phyloP scores from a whole-genome alignment of 1,140 invertebrate species.

The Nasonia longicornis region DNA sequence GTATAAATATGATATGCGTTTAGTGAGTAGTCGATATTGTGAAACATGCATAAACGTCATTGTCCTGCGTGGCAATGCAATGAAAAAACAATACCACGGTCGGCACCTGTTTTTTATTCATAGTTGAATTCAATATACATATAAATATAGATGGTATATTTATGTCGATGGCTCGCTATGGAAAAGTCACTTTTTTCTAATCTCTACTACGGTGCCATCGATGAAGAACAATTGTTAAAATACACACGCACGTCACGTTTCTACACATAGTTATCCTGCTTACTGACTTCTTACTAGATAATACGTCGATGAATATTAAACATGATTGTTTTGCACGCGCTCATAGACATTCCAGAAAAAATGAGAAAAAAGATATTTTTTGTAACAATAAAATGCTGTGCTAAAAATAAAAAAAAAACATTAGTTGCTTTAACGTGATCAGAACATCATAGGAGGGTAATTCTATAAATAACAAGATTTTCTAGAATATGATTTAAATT shows the following conservation, averaged over 20 bases:
- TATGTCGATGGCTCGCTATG: conserved; percentile 25
- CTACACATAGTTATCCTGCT: conserved; percentile 12
- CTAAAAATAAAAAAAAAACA: conserved; percentile 18
- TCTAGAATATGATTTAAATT: conserved; percentile 26
- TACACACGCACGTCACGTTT: conserved; percentile 6
- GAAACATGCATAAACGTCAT: neutral
- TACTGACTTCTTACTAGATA: conserved; percentile 7
- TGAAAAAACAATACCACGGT: neutral
- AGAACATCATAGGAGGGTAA: neutral
- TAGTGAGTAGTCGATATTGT: neutral
- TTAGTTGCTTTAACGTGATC: conserved; percentile 28
- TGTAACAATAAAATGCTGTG: conserved; percentile 18
- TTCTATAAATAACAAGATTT: neutral
- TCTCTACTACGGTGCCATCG: conserved; percentile 29
- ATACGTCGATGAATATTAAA: conserved; percentile 16
- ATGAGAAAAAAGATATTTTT: conserved; percentile 39
- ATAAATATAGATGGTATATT: conserved; percentile 7
- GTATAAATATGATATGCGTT: neutral
- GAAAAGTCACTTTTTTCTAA: conserved; percentile 24
- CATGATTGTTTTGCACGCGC: conserved; percentile 25
- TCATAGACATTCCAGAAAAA: conserved; percentile 41
- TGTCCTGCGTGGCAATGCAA: conserved; percentile 5
- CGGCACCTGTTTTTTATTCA: conserved; percentile 24
- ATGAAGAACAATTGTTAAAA: conserved; percentile 35
- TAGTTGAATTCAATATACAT: conserved; percentile 24